phyloP scores from a whole-genome alignment of 2,113 vertebrate genomes.

The Ceyx melanurus region DNA sequence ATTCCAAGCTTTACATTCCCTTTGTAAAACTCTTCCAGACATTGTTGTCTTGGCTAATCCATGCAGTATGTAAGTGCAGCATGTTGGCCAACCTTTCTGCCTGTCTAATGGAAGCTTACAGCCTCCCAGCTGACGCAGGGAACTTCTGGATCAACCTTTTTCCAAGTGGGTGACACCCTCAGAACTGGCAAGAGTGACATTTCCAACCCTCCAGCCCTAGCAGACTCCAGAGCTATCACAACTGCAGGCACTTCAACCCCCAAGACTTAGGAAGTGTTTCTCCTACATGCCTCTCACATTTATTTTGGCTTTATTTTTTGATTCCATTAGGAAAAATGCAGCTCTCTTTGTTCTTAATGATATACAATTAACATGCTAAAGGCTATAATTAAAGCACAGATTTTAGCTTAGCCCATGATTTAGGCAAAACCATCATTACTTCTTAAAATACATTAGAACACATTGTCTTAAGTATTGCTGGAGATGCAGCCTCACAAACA shows the following conservation, averaged over 20 bases:
- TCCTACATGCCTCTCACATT: not conserved
- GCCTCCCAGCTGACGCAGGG: not conserved
- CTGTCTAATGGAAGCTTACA: not conserved
- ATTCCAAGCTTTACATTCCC: not conserved
- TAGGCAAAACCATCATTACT: not conserved
- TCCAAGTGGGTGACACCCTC: not conserved
- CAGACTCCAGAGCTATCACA: not conserved
- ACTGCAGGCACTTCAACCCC: not conserved
- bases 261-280: not conserved
- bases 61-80: not conserved
- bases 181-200: not conserved
- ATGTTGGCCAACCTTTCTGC: not conserved
- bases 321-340: not conserved
- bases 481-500: not conserved
- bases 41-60: not conserved
- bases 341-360: not conserved
- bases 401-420: not conserved
- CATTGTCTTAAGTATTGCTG: not conserved
- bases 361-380: not conserved
- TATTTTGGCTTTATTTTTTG: slow-evolving; percentile 3
- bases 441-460: not conserved
- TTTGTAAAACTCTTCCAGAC: not conserved
- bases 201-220: not conserved
- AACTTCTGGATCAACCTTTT: fast-evolving
- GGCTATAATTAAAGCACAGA: not conserved